phyloP scores from a whole-genome alignment of 64 coral and sea anemone species.

The Trachythela sp. region DNA sequence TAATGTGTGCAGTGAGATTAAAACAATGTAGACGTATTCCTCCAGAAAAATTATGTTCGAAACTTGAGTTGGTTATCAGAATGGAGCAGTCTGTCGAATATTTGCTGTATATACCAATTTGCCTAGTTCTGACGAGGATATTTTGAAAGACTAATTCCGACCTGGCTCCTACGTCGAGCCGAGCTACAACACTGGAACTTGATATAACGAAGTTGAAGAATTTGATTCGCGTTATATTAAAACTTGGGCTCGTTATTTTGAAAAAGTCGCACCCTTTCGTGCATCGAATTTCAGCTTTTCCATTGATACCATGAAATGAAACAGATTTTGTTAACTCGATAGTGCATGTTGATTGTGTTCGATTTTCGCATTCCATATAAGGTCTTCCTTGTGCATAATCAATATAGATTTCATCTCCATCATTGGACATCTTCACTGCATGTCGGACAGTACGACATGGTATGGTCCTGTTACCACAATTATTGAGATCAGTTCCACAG shows the following conservation, averaged over 20 bases:
- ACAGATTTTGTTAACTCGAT: not conserved
- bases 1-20: not conserved
- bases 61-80: not conserved
- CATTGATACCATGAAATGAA: not conserved
- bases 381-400: not conserved
- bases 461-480: not conserved
- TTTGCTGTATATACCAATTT: not conserved
- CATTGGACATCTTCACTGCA: not conserved
- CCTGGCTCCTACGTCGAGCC: no score
- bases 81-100: not conserved
- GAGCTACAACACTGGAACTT: not conserved
- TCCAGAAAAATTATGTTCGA: not conserved
- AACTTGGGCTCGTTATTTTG: not conserved
- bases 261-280: not conserved
- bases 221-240: not conserved
- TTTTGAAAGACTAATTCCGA: not conserved
- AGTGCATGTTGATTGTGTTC: not conserved
- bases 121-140: not conserved
- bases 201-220: not conserved
- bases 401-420: not conserved
- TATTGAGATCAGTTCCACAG: not conserved
- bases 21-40: not conserved
- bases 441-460: not conserved
- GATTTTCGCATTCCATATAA: not conserved
- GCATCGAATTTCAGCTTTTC: not conserved